phyloP scores from a whole-genome alignment of 2,797 vertebrate genomes.

The Gephyroberyx darwinii region DNA sequence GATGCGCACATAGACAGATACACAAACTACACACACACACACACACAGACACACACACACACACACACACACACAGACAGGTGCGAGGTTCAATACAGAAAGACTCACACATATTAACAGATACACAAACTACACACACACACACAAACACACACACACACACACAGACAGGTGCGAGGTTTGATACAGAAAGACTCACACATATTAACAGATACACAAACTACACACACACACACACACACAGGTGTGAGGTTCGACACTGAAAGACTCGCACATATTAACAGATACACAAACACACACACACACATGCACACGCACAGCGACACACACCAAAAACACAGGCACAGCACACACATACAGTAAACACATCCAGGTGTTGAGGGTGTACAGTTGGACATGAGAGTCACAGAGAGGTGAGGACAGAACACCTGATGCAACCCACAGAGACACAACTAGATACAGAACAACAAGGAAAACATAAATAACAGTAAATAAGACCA shows the following conservation, averaged over 20 bases:
- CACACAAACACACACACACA: constrained; percentile 2
- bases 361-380: constrained; percentile 21
- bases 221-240: neutral
- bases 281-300: neutral
- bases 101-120: neutral
- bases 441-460: constrained; percentile 7
- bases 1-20: neutral
- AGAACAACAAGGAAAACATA: constrained; percentile 3
- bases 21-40: neutral
- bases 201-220: neutral
- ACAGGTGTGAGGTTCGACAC: too few relatives aligned
- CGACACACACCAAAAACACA: neutral
- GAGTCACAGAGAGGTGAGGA: constrained; percentile 11
- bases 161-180: neutral
- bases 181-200: constrained; percentile 4
- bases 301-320: neutral
- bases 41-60: neutral
- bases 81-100: neutral
- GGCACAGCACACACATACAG: constrained; percentile 4
- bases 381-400: constrained; percentile 10
- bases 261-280: neutral
- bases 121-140: neutral
- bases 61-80: neutral
- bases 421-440: constrained; percentile 35
- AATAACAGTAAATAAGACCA: constrained; percentile 14